Evolutionary conservation across 1,140 invertebrate genomes (phyloP).

Genomic region (Ostrea edulis): DNA sequence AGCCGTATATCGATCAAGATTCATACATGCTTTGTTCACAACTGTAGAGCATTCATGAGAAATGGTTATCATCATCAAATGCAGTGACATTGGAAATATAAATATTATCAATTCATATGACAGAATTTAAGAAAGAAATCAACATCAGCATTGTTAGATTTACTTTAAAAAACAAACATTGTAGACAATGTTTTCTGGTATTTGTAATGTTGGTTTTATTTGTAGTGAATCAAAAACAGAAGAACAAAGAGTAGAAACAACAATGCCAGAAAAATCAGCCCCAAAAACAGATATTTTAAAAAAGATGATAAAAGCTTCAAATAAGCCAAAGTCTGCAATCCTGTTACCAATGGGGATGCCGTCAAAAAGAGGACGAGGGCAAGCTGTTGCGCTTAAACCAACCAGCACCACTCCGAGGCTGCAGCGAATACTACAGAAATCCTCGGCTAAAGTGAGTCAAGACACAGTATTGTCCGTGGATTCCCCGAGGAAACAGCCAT

Average conservation of each 20-base stretch:
- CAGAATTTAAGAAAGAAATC: no score
- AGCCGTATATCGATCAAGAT: no score
- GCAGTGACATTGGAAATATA: no score
- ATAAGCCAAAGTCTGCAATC: constrained; percentile 79
- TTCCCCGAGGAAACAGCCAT: constrained; percentile 23
- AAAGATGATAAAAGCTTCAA: constrained; percentile 55
- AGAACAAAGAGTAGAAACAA: not conserved
- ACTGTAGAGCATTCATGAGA: no score
- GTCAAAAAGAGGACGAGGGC: constrained; percentile 73
- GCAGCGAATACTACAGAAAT: constrained; percentile 49
- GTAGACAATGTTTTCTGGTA: no score
- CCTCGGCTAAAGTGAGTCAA: constrained; percentile 12
- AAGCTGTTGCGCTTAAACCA: constrained; percentile 68
- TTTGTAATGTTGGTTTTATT: not conserved
- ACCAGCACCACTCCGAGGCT: constrained; percentile 54
- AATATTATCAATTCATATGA: no score
- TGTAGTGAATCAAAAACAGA: not conserved
- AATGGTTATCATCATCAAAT: no score
- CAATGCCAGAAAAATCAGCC: not conserved
- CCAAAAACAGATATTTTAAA: constrained; percentile 48
- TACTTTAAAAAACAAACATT: no score
- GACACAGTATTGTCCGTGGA: constrained; percentile 48
- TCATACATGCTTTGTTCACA: no score
- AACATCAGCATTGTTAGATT: no score
- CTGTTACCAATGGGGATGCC: constrained; percentile 80